These are phyloP conservation scores for Bergia puertoricense DNA, from an alignment of 92 coral and sea anemone species.

Conservation along the genomic window DNA sequence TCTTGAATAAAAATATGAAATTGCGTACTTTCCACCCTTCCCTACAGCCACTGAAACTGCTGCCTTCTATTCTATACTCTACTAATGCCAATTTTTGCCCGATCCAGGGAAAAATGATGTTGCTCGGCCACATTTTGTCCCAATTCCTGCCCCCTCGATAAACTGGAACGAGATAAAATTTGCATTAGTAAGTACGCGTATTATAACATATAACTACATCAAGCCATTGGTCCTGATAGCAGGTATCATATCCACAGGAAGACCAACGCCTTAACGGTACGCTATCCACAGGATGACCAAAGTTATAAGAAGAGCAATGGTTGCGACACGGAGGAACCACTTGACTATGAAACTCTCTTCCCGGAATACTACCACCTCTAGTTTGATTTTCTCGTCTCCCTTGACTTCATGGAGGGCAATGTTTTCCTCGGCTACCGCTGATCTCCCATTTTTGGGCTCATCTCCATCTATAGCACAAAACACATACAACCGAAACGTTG, in stretches of 20 bases:
- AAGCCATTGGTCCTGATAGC: neutral
- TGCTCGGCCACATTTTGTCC: neutral
- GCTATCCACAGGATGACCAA: constrained; percentile 68
- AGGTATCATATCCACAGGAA: constrained; percentile 61
- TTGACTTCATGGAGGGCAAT: constrained; percentile 3
- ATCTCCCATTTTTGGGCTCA: neutral
- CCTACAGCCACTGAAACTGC: neutral
- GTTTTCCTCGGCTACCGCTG: constrained; percentile 19
- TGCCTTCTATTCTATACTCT: neutral
- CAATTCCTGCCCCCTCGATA: neutral
- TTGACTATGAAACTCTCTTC: constrained; percentile 48
- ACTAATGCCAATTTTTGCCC: neutral
- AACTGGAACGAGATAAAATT: neutral
- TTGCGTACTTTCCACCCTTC: neutral
- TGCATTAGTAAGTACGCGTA: neutral
- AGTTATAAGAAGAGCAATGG: constrained; percentile 40
- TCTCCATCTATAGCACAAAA: neutral
- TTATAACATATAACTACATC: neutral
- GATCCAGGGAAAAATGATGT: neutral
- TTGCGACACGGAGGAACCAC: constrained; percentile 59
- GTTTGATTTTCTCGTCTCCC: constrained; percentile 30
- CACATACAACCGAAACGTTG: neutral
- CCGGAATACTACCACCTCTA: constrained; percentile 58
- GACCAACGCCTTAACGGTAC: constrained; percentile 58
- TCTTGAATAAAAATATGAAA: no score